A percentile compares a stretch with the other conserved stretches of the same genome.
These are phyloP conservation scores for Silurus glanis DNA, from an alignment of 2,113 vertebrate genomes.

Conservation along the genomic window DNA sequence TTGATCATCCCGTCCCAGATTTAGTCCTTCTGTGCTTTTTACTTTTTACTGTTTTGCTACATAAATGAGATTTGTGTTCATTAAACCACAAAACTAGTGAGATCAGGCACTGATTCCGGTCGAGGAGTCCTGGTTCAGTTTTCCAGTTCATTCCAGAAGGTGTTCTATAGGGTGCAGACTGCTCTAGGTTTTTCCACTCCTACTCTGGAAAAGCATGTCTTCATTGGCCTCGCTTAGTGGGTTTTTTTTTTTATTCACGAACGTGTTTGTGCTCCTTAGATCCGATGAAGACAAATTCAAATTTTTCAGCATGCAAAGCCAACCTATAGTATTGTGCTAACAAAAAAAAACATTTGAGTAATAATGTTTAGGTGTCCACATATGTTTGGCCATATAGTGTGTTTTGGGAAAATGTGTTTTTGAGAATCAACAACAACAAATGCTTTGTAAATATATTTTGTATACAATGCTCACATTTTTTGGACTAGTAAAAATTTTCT, in stretches of 20 bases:
- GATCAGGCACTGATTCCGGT: background rate
- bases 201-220: background rate
- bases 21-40: background rate
- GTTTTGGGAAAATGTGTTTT: background rate
- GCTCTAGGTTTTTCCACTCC: background rate
- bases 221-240: background rate
- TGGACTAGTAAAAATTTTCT: constrained; percentile 55
- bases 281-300: background rate
- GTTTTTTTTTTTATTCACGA: background rate
- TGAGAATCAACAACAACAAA: background rate
- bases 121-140: background rate
- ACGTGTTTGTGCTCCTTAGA: background rate
- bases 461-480: constrained; percentile 25
- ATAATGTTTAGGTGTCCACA: background rate
- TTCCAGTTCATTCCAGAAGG: background rate
- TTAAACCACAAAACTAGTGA: background rate
- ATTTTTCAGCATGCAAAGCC: background rate
- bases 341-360: background rate
- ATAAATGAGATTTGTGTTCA: background rate
- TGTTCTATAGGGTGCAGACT: background rate
- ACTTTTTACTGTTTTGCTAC: no score
- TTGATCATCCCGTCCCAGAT: background rate
- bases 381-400: background rate
- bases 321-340: background rate
- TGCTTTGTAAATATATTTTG: constrained; percentile 55